Evolutionary conservation across 2,113 vertebrate genomes (phyloP), one percentile per base, ranked within the genome.

Genomic region (Bostrychus sinensis): DNA sequence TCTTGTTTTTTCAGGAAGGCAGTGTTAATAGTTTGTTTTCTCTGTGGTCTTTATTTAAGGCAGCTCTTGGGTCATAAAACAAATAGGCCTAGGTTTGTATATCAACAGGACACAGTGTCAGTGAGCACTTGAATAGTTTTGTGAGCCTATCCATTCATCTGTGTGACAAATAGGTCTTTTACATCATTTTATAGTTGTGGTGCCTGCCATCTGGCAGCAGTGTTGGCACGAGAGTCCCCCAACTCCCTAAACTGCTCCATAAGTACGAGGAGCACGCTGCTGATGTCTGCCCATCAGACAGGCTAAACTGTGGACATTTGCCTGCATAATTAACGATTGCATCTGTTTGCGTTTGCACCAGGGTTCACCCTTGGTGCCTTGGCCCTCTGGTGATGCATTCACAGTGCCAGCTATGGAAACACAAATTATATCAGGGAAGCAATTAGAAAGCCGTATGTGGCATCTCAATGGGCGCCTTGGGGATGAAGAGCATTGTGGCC

Each of bases 281-380:
- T 70, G 59, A 81, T 79, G 70, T 72, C 81, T 64, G 59, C 70
- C 75, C 65, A 82, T 86, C 81, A 85, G 75, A 77, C 74, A 80
- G 78, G 79, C 79, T 80, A 81, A 88, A 81, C 56, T 48, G 57
- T 76, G 73, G 80, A 77, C 84, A 63, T 87, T 85, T 82, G 78
- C 82, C 82, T 80, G 80, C 78, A 88, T 88, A 91, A 88, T 89
- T 85, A 88, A 87, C 54, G 67, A 76, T 55, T 81, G 80, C 88
- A 86, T 89, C 82, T 88, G 86, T 83, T 89, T 81, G 61, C 14
- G 59, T 72, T 76, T 69, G 77, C 70, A 48, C 37, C 6, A 41
- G 79, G 64, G 78, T 84, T 79, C 63, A 74, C 69, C 38, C 6
- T 26, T 53, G 64, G 59, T 42, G 22, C 56, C 0, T 12, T 12